phyloP scores from a whole-genome alignment of 2,113 vertebrate genomes.

The Scalopus aquaticus region DNA sequence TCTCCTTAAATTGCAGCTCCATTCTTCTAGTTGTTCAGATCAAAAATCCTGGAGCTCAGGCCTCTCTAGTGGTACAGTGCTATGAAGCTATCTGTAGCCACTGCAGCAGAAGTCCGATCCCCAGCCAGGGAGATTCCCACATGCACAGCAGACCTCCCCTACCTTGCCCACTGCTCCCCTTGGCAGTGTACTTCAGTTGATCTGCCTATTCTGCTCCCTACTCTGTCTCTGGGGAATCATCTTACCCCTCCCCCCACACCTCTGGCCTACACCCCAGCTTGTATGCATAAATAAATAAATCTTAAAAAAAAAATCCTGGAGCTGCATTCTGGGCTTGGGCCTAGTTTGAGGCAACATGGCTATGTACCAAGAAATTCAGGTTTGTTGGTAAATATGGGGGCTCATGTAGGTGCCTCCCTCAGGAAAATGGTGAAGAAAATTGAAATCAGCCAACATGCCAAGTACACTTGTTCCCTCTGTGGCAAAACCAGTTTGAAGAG shows the following conservation, averaged over 20 bases:
- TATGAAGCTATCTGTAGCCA: too few relatives aligned
- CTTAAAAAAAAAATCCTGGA: background rate
- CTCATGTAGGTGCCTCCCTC: background rate
- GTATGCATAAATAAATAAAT: too few relatives aligned
- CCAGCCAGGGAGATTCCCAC: too few relatives aligned
- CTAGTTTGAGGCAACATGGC: background rate
- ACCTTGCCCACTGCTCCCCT: too few relatives aligned
- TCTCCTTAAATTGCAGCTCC: background rate
- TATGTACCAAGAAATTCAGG: background rate
- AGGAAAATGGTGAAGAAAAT: background rate
- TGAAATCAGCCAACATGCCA: background rate
- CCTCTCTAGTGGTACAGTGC: too few relatives aligned
- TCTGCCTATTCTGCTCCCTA: too few relatives aligned
- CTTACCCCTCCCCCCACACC: too few relatives aligned
- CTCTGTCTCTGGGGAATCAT: too few relatives aligned
- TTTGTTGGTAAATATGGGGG: background rate
- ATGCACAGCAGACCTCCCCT: too few relatives aligned
- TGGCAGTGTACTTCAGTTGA: too few relatives aligned
- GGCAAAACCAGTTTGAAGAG: background rate
- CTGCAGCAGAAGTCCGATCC: too few relatives aligned
- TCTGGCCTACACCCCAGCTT: too few relatives aligned
- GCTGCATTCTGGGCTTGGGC: background rate
- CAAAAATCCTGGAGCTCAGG: background rate
- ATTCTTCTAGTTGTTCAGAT: background rate
- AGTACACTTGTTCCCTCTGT: background rate